phyloP scores from a whole-genome alignment of 1,140 invertebrate species.

The Drosophila bocqueti region DNA sequence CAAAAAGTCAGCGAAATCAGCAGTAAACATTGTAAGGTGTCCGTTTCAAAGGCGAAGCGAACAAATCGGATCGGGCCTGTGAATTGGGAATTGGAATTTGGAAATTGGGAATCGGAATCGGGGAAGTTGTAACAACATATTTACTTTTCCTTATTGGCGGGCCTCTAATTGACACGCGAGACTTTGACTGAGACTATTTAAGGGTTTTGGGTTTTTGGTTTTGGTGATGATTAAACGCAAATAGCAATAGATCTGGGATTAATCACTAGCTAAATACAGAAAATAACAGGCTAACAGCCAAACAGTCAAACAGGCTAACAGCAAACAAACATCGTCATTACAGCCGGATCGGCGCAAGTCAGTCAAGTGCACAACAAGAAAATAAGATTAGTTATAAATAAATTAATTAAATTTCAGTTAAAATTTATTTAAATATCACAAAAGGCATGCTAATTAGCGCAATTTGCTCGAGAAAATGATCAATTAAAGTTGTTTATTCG shows the following conservation, averaged over 20 bases:
- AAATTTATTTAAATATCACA: background rate
- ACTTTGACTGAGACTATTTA: constrained; percentile 70
- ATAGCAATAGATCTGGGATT: constrained; percentile 59
- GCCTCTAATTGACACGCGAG: constrained; percentile 61
- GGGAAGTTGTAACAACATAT: constrained; percentile 58
- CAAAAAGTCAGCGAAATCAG: constrained; percentile 2
- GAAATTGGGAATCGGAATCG: constrained; percentile 20
- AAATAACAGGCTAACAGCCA: constrained; percentile 9
- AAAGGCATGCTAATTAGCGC: background rate
- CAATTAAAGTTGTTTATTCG: background rate
- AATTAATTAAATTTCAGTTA: background rate
- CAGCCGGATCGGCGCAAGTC: constrained; percentile 8
- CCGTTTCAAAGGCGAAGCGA: constrained; percentile 37
- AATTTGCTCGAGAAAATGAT: background rate
- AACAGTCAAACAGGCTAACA: constrained; percentile 39
- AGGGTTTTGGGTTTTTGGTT: constrained; percentile 66
- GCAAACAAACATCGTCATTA: constrained; percentile 44
- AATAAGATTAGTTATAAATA: background rate
- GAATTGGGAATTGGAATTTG: background rate
- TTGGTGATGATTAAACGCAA: constrained; percentile 69
- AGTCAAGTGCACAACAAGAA: constrained; percentile 1
- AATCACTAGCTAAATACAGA: constrained; percentile 66
- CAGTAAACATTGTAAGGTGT: constrained; percentile 22
- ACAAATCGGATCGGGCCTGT: constrained; percentile 42
- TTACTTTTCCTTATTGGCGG: constrained; percentile 78